phyloP scores from a whole-genome alignment of 1,140 invertebrate species.

The Aphelinus atriplicis region DNA sequence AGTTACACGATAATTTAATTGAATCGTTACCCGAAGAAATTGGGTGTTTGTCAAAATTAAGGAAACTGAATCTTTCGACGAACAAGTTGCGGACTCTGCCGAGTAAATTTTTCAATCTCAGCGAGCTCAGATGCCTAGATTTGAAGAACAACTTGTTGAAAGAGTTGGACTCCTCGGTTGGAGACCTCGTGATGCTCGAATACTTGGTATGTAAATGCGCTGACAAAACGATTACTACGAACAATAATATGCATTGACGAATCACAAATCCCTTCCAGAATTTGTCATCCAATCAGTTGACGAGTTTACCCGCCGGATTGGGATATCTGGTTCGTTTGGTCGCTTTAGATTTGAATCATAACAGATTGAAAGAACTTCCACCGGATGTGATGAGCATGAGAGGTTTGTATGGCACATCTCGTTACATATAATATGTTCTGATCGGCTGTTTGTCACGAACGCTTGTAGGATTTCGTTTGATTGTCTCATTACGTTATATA shows the following conservation, averaged over 20 bases:
- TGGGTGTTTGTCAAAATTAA: constrained; percentile 77
- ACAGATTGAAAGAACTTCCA: constrained; percentile 68
- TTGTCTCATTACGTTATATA: too few relatives aligned
- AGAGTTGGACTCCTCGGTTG: constrained; percentile 72
- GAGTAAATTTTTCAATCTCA: constrained; percentile 72
- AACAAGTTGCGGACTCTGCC: constrained; percentile 78
- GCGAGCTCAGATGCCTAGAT: constrained; percentile 75
- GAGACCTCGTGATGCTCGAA: constrained; percentile 80
- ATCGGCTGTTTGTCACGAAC: too few relatives aligned
- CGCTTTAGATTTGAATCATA: constrained; percentile 70
- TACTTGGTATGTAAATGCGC: constrained; percentile 67
- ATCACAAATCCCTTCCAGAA: constrained; percentile 62
- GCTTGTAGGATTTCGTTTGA: too few relatives aligned
- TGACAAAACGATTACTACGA: background rate
- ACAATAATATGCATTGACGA: background rate
- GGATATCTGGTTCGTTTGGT: constrained; percentile 70
- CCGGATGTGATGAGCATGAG: constrained; percentile 70
- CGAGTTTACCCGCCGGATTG: constrained; percentile 67
- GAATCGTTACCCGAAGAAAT: constrained; percentile 79
- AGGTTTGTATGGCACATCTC: constrained; percentile 54
- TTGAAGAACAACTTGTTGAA: constrained; percentile 73
- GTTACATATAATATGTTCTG: too few relatives aligned
- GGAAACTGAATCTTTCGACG: constrained; percentile 81
- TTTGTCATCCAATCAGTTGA: constrained; percentile 71
- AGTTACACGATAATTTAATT: constrained; percentile 85